phyloP scores from a whole-genome alignment of 2,888 invertebrate genomes.

The Amphipoea oculea region DNA sequence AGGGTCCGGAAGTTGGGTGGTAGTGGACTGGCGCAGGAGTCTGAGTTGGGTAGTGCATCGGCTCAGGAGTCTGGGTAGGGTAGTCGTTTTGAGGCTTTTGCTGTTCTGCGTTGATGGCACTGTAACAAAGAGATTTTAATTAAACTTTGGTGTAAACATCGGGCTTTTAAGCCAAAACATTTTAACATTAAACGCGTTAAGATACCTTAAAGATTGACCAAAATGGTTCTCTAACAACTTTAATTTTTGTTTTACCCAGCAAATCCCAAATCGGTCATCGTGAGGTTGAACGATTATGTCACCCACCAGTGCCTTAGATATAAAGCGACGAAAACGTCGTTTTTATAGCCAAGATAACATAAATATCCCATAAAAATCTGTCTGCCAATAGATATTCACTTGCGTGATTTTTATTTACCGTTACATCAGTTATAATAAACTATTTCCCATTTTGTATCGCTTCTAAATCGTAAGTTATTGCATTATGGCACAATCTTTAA shows the following conservation, averaged over 20 bases:
- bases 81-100: slow-evolving; percentile 39
- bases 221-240: background rate
- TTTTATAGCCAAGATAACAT: slow-evolving; percentile 49
- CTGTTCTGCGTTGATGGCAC: slow-evolving; percentile 9
- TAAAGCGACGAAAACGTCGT: slow-evolving; percentile 22
- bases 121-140: slow-evolving; percentile 47
- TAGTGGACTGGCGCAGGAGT: slow-evolving; percentile 55
- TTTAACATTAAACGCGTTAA: background rate
- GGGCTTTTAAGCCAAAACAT: background rate
- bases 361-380: slow-evolving; percentile 48
- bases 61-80: slow-evolving; percentile 69
- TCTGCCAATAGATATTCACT: slow-evolving; percentile 34
- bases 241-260: slow-evolving; percentile 16
- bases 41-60: slow-evolving; percentile 36
- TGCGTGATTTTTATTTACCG: slow-evolving; percentile 47
- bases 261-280: slow-evolving; percentile 43
- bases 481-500: background rate
- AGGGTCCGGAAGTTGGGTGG: slow-evolving; percentile 80
- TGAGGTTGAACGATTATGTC: slow-evolving; percentile 47
- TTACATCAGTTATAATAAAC: slow-evolving; percentile 26
- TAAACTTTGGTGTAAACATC: background rate
- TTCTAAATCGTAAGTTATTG: slow-evolving; percentile 13
- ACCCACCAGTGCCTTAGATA: slow-evolving; percentile 29
- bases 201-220: background rate
- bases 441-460: slow-evolving; percentile 15